A percentile compares a stretch with the other conserved stretches of the same genome.
Conservation (phyloP, 2,113 vertebrate genomes). For the Aptenodytes forsteri region DNA sequence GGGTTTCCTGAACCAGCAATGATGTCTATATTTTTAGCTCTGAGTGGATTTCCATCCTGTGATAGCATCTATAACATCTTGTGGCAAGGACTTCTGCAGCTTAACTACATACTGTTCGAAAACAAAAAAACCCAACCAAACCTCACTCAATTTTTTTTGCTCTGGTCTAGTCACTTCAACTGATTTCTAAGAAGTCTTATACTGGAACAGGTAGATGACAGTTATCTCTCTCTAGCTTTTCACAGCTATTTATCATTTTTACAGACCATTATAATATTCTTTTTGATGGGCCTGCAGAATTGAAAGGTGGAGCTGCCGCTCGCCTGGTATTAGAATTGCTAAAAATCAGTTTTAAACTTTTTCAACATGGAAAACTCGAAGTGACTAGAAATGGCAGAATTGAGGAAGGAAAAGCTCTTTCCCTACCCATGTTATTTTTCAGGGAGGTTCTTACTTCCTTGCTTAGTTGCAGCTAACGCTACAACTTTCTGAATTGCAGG, state of each 20-base stretch:
- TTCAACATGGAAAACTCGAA: neutral
- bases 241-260: neutral
- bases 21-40: neutral
- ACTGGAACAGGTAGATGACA: neutral
- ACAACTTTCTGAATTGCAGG: neutral
- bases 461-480: neutral
- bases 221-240: neutral
- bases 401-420: neutral
- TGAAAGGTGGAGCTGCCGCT: neutral
- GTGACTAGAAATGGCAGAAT: neutral
- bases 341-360: neutral
- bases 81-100: neutral
- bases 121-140: neutral
- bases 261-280: neutral
- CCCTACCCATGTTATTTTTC: neutral
- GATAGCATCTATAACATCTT: neutral
- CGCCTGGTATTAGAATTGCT: neutral
- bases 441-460: neutral
- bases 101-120: neutral
- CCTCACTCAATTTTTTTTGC: neutral
- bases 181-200: neutral
- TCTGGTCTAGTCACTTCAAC: neutral
- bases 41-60: neutral
- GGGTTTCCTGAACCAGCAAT: neutral
- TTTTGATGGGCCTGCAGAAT: neutral